These are phyloP conservation scores for Cosmia pyralina DNA, from an alignment of 2,888 invertebrate species.

Conservation along the genomic window DNA sequence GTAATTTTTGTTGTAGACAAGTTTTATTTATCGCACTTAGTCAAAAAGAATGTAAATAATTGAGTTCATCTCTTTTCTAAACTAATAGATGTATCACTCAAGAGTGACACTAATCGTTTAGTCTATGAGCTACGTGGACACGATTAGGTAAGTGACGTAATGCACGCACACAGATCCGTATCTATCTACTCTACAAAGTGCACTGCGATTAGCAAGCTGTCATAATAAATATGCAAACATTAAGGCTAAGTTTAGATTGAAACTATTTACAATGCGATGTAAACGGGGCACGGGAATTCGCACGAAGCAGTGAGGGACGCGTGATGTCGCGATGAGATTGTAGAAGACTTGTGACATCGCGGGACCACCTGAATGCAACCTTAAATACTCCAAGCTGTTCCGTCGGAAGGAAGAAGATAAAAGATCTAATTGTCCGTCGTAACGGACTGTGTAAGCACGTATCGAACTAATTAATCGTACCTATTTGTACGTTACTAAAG, in stretches of 20 bases:
- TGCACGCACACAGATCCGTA: slow-evolving; percentile 39
- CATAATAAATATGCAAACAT: slow-evolving; percentile 45
- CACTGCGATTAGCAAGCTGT: slow-evolving; percentile 46
- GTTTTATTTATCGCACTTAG: slow-evolving; percentile 1
- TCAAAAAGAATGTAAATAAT: slow-evolving; percentile 6
- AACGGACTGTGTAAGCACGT: slow-evolving; percentile 54
- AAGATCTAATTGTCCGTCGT: slow-evolving; percentile 56
- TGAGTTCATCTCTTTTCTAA: slow-evolving; percentile 12
- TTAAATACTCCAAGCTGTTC: slow-evolving; percentile 15
- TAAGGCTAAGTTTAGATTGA: slow-evolving; percentile 35
- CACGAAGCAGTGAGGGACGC: slow-evolving; percentile 1
- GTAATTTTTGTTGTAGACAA: slow-evolving; percentile 7
- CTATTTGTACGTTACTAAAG: slow-evolving; percentile 60
- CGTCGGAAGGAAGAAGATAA: slow-evolving; percentile 62
- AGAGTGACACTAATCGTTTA: slow-evolving; percentile 43
- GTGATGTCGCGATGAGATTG: slow-evolving; percentile 25
- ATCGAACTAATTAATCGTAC: slow-evolving; percentile 66
- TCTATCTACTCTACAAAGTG: slow-evolving; percentile 35
- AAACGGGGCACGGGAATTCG: slow-evolving; percentile 8
- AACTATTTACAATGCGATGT: slow-evolving; percentile 13
- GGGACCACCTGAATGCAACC: slow-evolving; percentile 34
- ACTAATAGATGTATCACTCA: slow-evolving; percentile 38
- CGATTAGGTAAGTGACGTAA: slow-evolving; percentile 39
- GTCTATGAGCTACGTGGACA: slow-evolving; percentile 39
- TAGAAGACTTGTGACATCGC: slow-evolving; percentile 14